These are phyloP conservation scores for Epirrhoe alternata DNA, from an alignment of 2,888 invertebrate species.

Conservation along the genomic window DNA sequence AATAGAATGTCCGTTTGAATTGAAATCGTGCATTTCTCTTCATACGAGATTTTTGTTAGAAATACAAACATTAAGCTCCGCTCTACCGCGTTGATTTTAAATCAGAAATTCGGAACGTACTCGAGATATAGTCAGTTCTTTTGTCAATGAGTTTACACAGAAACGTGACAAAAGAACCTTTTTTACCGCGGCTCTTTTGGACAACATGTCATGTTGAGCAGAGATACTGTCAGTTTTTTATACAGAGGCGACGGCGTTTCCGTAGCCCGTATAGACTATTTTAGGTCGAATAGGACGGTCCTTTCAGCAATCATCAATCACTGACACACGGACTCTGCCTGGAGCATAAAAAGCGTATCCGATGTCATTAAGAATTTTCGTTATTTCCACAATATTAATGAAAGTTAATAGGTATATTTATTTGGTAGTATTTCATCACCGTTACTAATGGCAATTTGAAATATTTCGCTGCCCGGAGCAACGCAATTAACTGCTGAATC, in stretches of 20 bases:
- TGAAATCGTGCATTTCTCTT: neutral
- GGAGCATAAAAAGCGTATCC: constrained; percentile 60
- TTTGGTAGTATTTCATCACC: constrained; percentile 35
- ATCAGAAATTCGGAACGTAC: constrained; percentile 23
- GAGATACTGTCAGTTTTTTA: constrained; percentile 46
- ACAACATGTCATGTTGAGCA: constrained; percentile 42
- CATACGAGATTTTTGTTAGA: constrained; percentile 14
- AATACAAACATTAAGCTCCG: constrained; percentile 8
- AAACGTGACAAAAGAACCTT: constrained; percentile 54
- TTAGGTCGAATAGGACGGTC: constrained; percentile 50
- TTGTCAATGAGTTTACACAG: constrained; percentile 55
- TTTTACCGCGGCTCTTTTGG: constrained; percentile 49
- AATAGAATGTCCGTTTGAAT: constrained; percentile 4
- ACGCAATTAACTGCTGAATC: constrained; percentile 36
- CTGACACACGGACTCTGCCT: constrained; percentile 59
- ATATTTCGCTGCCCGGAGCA: constrained; percentile 39
- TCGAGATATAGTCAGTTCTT: constrained; percentile 41
- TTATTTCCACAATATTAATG: constrained; percentile 50
- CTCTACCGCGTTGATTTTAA: constrained; percentile 16
- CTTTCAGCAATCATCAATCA: constrained; percentile 69
- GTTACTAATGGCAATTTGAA: constrained; percentile 34
- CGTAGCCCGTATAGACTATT: constrained; percentile 46
- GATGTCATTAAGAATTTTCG: constrained; percentile 61
- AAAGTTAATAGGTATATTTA: constrained; percentile 39
- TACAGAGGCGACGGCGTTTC: constrained; percentile 39